Conservation (phyloP, 2,113 vertebrate genomes). For the Arizona elegans region DNA sequence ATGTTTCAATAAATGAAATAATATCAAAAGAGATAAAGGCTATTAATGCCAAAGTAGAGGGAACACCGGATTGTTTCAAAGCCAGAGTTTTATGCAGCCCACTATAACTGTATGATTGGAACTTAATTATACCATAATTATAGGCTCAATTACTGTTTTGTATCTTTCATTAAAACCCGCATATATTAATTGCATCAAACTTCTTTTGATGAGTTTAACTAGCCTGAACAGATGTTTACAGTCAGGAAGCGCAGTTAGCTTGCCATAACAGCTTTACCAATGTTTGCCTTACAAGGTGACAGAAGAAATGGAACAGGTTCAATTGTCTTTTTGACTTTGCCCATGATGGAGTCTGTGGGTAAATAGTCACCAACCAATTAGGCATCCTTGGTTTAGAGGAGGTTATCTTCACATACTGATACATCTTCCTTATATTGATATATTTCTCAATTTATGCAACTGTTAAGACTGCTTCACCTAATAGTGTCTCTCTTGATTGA, state of each 20-base stretch:
- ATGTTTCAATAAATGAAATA: neutral
- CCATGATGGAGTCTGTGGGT: no score
- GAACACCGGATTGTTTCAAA: conserved; percentile 52
- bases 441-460: neutral
- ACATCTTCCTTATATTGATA: neutral
- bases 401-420: neutral
- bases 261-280: conserved; percentile 30
- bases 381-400: neutral
- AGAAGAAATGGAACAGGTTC: conserved; percentile 27
- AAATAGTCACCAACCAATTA: neutral
- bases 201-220: conserved; percentile 63
- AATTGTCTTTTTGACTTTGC: neutral
- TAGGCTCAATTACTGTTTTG: conserved; percentile 57
- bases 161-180: conserved; percentile 64
- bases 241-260: conserved; percentile 37
- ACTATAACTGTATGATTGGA: conserved; percentile 62
- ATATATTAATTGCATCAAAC: conserved; percentile 63
- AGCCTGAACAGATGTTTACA: conserved; percentile 64
- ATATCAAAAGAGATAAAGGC: neutral
- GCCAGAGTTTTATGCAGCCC: conserved; percentile 54
- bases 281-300: conserved; percentile 51
- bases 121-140: conserved; percentile 66
- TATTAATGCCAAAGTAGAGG: conserved; percentile 10
- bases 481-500: neutral
- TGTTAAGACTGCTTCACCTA: neutral